Evolutionary conservation across 35 echinoderm and acorn worm species (phyloP), one percentile per base, ranked within the genome.

Genomic region (Apostichopus parvimensis): DNA sequence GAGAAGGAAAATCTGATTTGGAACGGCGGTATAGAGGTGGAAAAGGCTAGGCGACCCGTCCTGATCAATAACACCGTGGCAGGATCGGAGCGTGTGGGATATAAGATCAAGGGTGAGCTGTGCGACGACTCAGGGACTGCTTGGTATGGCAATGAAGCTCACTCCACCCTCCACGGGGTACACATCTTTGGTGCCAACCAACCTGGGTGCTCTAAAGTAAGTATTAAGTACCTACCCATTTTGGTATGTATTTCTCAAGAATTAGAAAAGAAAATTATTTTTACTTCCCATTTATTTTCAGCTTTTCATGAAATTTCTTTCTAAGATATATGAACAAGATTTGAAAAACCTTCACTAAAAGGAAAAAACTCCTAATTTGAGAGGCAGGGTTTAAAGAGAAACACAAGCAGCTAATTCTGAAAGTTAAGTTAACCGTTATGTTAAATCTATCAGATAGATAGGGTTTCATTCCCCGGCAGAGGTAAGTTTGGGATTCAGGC

Each of bases 1-100:
- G 95, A 96, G 91, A 14, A 22, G 54, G 95, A 96, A 79, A 96
- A 96, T 76, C 82, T 94, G 26, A 72, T 93, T 8, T 96, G 93
- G 95, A 96, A 93, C 87, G 97, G 90, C 4, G 95, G 97, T 54
- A 96, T 99, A 71, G 97, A 99, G 66, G 93, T 99, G 0, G 92
- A 93, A 9, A 80, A 90, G 12, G 91, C 97, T 10, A 73, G 52
- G 22, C 64, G 92, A 25, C 87, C 91, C 9, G 15, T 99, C 62
- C 81, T 99, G 28, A 92, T 93, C 61, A 94, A 96, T 80, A 99
- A 99, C 84, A 93, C 93, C 0, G 97, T 99, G 55, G 95, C 97
- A 21, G 95, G 97, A 5, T 99, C 97, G 17, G 97, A 99, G 77
- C 66, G 95, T 56, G 95, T 96, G 7, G 93, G 80, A 26, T 99